These are phyloP conservation scores for Geotria australis DNA, from an alignment of 2,797 vertebrate genomes.

Conservation along the genomic window DNA sequence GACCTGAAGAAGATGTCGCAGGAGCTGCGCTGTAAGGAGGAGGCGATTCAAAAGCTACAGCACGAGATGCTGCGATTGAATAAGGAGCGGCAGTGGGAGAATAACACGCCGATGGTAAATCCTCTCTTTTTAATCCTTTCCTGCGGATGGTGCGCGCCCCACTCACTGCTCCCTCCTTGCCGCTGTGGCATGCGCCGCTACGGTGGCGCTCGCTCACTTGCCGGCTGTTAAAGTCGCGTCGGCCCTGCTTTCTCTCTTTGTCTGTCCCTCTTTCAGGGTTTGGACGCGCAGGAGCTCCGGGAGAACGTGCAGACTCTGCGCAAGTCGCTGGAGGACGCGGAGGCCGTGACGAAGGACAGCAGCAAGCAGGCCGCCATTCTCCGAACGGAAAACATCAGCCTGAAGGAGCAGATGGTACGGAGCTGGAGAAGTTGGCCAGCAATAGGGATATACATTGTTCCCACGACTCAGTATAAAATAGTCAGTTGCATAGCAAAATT, in stretches of 20 bases:
- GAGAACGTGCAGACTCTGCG: constrained; percentile 29
- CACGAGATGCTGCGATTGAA: constrained; percentile 3
- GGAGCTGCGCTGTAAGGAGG: constrained; percentile 13
- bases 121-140: background rate
- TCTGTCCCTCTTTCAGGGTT: constrained; percentile 9
- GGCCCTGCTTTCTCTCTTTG: no score
- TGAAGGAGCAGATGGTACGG: constrained; percentile 34
- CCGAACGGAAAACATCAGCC: constrained; percentile 27
- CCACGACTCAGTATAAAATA: no score
- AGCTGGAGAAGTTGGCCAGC: no score
- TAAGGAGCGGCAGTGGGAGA: constrained; percentile 7
- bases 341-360: constrained; percentile 35
- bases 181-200: no score
- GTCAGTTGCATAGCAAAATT: no score
- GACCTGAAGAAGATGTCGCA: constrained; percentile 13
- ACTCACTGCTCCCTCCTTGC: no score
- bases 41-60: constrained; percentile 6
- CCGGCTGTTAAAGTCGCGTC: no score
- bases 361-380: constrained; percentile 55
- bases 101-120: constrained; percentile 9
- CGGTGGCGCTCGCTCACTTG: no score
- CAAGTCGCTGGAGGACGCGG: constrained; percentile 38
- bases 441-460: no score
- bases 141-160: no score
- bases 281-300: constrained; percentile 14